Base-by-base conservation (phyloP, 2,888 invertebrate species). In the Anodontia alba region DNA sequence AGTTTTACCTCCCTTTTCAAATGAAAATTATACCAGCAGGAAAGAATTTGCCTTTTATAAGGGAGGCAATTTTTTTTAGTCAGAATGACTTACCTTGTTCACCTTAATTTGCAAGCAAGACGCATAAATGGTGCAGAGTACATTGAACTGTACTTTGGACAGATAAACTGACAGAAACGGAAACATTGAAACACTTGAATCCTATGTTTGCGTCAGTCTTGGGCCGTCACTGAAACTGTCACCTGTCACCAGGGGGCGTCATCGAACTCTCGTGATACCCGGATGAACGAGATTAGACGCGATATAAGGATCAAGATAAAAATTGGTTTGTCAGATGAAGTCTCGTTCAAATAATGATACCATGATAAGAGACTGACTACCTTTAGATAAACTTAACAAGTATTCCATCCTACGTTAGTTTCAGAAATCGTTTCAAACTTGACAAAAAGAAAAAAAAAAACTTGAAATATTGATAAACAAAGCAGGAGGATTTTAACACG, bases 261-360 rank as follows among this genome's bases (percentile, higher is more conserved):
- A 69, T 17, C 26, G n/a, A 43, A 38, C 10, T 69, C 43, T 69
- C 69, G 69, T n/a, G 23, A 43, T 69, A 69, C 46, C 69, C 38
- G 46, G 69, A 69, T 69, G 33, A 29, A 23, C 69, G 69, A 69
- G 69, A 69, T 69, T 69, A 57, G 33, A 10, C 73, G 69, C 68
- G 83, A 83, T 80, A 83, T 77, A 77, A 72, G 62, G 62, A 51
- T 77, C 70, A 43, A 51, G 74, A 68, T 83, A 75, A 80, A 69
- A 33, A n/a, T 31, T 33, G 38, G 62, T 74, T 71, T 83, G 79
- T 80, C 74, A 83, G 80, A 68, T 74, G 80, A 81, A 78, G 76
- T 78, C 29, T 33, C 7, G 33, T 62, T 33, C 33, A 62, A 62
- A 26, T 23, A 15, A 68, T 49, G 62, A 62, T 62, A 62, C 62